Percentiles rank a stretch among this genome's conserved stretches.
Evolutionary conservation across 2,113 vertebrate genomes (phyloP).

Genomic region (Paedocypris sp.): DNA sequence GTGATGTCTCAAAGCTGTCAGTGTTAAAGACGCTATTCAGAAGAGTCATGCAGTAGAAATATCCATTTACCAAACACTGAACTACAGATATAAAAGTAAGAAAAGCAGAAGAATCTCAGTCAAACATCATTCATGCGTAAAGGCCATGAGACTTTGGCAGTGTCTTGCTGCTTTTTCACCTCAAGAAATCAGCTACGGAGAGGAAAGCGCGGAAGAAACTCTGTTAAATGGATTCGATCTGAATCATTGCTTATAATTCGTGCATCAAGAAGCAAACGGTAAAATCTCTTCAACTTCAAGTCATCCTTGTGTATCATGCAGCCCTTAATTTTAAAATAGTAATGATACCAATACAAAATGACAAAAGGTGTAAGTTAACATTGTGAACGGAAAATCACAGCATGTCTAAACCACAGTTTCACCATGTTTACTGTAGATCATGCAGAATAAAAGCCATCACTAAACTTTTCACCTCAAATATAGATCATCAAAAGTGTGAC

Average conservation of each 20-base stretch:
- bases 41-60: slow-evolving; percentile 17
- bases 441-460: too few relatives aligned
- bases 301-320: too few relatives aligned
- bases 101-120: slow-evolving; percentile 1
- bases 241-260: not conserved
- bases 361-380: too few relatives aligned
- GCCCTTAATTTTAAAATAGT: too few relatives aligned
- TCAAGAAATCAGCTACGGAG: not conserved
- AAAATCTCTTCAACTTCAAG: too few relatives aligned
- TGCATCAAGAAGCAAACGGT: too few relatives aligned
- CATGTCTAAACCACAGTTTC: too few relatives aligned
- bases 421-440: too few relatives aligned
- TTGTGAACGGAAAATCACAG: too few relatives aligned
- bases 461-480: too few relatives aligned
- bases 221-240: not conserved
- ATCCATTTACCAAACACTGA: not conserved
- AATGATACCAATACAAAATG: too few relatives aligned
- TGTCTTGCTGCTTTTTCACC: slow-evolving; percentile 31
- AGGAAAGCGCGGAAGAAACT: not conserved
- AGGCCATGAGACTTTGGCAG: slow-evolving; percentile 20
- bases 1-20: not conserved
- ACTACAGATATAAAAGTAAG: slow-evolving; percentile 12
- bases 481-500: too few relatives aligned
- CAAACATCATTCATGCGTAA: not conserved
- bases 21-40: not conserved